Evolutionary conservation across 2,113 vertebrate species (phyloP).

Genomic region (Grallaria varia): DNA sequence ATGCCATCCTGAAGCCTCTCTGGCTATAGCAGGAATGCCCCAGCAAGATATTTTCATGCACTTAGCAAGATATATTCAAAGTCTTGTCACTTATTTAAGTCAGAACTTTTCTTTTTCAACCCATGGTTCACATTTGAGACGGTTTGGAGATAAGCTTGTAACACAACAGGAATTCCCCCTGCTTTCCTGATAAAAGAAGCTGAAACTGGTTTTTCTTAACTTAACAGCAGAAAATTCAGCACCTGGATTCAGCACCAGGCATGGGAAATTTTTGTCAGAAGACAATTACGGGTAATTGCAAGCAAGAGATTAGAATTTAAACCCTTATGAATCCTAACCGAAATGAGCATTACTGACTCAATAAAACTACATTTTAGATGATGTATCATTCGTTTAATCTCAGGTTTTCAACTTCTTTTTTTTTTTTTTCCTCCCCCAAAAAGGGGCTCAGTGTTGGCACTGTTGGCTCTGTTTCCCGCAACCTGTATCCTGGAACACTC

Average conservation of each 20-base stretch:
- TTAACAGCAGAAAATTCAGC: background rate
- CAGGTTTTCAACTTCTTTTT: background rate
- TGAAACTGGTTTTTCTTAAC: background rate
- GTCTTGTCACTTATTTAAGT: background rate
- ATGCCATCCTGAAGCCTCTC: background rate
- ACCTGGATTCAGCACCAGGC: background rate
- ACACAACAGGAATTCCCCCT: background rate
- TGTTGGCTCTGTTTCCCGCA: background rate
- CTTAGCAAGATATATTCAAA: background rate
- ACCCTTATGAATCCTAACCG: background rate
- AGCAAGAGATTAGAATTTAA: background rate
- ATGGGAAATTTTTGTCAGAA: constrained; percentile 1
- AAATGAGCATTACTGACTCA: background rate
- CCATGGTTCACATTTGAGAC: background rate
- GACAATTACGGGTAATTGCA: background rate
- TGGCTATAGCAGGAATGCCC: background rate
- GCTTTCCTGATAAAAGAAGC: background rate
- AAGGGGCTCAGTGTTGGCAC: background rate
- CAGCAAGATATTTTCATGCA: background rate
- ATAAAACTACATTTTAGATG: background rate
- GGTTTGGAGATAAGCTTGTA: background rate
- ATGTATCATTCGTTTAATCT: background rate
- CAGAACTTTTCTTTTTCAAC: background rate
- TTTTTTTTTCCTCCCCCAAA: background rate
- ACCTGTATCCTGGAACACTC: background rate